A percentile compares a stretch with the other conserved stretches of the same genome.
These are phyloP conservation scores for Corbicula japonica DNA, from an alignment of 2,888 invertebrate genomes.

Conservation along the genomic window DNA sequence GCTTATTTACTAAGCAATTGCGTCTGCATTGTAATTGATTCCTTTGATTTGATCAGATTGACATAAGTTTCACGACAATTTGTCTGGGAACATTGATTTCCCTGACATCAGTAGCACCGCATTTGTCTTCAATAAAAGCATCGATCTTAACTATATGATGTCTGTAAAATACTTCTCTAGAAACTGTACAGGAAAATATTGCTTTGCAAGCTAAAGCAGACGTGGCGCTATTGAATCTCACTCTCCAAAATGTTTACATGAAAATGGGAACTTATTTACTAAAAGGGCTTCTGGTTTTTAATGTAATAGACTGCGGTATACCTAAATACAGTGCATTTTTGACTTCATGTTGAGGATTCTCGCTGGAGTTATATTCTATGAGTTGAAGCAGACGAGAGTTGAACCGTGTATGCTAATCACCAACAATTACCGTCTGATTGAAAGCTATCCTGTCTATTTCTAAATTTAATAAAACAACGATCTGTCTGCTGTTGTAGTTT, in stretches of 20 bases:
- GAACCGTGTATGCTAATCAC: conserved; percentile 22
- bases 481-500: no score
- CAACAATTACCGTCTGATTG: conserved; percentile 22
- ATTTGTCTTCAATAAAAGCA: no score
- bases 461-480: conserved; percentile 24
- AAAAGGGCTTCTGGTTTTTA: conserved; percentile 54
- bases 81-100: background rate
- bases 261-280: conserved; percentile 50
- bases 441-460: conserved; percentile 13
- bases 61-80: conserved; percentile 6
- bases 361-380: conserved; percentile 20
- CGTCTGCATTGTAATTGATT: no score
- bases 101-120: no score
- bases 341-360: conserved; percentile 15
- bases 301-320: conserved; percentile 36
- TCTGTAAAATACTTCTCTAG: no score
- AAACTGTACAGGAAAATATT: no score
- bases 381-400: conserved; percentile 28
- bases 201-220: no score
- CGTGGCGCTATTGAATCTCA: conserved; percentile 2
- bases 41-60: no score
- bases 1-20: no score
- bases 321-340: conserved; percentile 16
- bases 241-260: conserved; percentile 51
- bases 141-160: no score